Evolutionary conservation across 1,140 invertebrate species (phyloP).

Genomic region (Sycophila sp.): DNA sequence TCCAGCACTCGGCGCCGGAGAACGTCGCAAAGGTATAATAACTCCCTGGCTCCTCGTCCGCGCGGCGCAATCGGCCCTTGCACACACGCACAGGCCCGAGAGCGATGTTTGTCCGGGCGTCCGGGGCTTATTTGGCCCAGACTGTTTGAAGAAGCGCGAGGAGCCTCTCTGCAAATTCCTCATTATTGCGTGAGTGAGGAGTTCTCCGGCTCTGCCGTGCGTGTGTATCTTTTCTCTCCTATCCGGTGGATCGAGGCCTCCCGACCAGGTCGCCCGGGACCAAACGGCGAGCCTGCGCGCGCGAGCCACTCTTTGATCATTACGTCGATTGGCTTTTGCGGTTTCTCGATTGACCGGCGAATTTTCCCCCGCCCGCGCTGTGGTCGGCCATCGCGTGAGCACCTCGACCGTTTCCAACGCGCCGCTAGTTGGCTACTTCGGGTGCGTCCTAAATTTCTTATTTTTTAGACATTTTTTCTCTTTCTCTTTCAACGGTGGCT

Average conservation of each 20-base stretch:
- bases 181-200: not conserved
- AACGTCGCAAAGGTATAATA: too few species aligned
- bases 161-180: not conserved
- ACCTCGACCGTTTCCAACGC: too few species aligned
- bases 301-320: not conserved
- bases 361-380: too few species aligned
- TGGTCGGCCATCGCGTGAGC: too few species aligned
- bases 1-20: too few species aligned
- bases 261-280: too few species aligned
- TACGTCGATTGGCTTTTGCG: conserved; percentile 24
- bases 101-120: conserved; percentile 1
- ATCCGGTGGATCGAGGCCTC: not conserved
- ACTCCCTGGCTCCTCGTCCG: too few species aligned
- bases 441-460: too few species aligned
- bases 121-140: not conserved
- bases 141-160: not conserved
- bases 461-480: too few species aligned
- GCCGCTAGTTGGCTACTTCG: too few species aligned
- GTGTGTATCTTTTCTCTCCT: not conserved
- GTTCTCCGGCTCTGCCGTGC: not conserved
- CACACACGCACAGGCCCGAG: not conserved
- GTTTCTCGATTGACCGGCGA: conserved; percentile 1
- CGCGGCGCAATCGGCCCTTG: too few species aligned
- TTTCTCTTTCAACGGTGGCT: too few species aligned
- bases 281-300: not conserved